A percentile compares a stretch with the other conserved stretches of the same genome.
phyloP scores from a whole-genome alignment of 2,113 vertebrate genomes.

The Saccopteryx leptura region DNA sequence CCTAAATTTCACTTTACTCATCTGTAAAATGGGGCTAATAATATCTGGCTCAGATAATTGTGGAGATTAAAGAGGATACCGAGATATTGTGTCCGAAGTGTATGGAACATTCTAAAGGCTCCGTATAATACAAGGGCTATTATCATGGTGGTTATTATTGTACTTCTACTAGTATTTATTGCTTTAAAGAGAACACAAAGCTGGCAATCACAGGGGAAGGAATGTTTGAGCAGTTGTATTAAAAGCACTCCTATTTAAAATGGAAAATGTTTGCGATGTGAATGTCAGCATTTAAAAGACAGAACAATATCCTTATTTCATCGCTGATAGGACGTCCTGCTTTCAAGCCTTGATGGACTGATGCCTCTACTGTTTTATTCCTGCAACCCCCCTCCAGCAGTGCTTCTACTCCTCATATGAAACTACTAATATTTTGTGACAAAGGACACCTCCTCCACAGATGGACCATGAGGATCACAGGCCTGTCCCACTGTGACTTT shows the following conservation, averaged over 20 bases:
- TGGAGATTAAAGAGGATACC: background rate
- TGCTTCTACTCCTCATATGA: background rate
- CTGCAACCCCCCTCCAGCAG: background rate
- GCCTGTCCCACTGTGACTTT: background rate
- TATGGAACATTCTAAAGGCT: background rate
- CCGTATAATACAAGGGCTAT: background rate
- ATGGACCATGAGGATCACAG: background rate
- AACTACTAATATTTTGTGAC: background rate
- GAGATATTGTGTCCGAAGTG: background rate
- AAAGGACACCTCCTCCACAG: background rate
- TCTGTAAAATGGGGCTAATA: background rate
- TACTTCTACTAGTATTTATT: background rate
- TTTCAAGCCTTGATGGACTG: background rate
- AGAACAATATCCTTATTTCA: background rate
- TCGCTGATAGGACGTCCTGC: background rate
- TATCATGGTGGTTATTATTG: background rate
- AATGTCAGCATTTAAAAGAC: constrained; percentile 10
- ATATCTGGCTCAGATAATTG: background rate
- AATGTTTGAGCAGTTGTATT: background rate
- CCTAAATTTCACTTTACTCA: background rate
- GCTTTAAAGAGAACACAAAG: constrained; percentile 18
- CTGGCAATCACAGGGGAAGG: background rate
- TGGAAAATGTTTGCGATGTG: background rate
- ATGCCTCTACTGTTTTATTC: background rate
- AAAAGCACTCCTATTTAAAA: constrained; percentile 12